Evolutionary conservation across 2,888 invertebrate species (phyloP), one percentile per base, ranked within the genome.

Genomic region (Shargacucullia verbasci): DNA sequence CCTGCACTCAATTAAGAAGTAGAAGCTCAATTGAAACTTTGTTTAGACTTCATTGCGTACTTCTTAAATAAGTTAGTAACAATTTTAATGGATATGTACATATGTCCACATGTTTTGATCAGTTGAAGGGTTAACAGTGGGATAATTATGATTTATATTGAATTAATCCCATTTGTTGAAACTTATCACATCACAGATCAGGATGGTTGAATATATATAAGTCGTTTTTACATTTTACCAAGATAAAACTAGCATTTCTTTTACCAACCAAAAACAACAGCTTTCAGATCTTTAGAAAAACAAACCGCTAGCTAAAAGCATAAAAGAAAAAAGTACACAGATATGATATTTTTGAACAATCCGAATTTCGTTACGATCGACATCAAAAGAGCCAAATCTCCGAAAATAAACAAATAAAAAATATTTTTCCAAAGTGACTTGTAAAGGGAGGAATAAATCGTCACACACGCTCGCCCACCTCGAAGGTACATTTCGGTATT

Each of bases 341-440:
- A 79, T 76, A 87, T 82, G 81, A 78, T 81, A 84, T 84, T 82
- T 85, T 86, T 80, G 74, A 83, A 88, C 82, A 86, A 85, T 84
- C 78, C 81, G 81, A 84, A 85, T 84, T 83, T 81, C 80, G 81
- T 86, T 83, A 89, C 86, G 88, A 88, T 85, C 85, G 85, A 88
- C 88, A 88, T 91, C 90, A 92, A 94, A 92, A 84, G 89, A 86
- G 71, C 80, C 86, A 87, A 91, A 89, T 89, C 88, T 85, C 88
- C 88, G 89, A 87, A 88, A 88, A 87, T 88, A 92, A 92, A 90
- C 84, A 90, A 90, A 91, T 88, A 90, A 90, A 89, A 89, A 88
- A 88, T 85, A 83, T 88, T 90, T 89, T 88, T 80, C 82, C 86
- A 83, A 85, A 87, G 85, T 85, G 84, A 86, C 84, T 86, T 78